Base-by-base conservation (phyloP, 1,140 invertebrate species). In the Apis dorsata region DNA sequence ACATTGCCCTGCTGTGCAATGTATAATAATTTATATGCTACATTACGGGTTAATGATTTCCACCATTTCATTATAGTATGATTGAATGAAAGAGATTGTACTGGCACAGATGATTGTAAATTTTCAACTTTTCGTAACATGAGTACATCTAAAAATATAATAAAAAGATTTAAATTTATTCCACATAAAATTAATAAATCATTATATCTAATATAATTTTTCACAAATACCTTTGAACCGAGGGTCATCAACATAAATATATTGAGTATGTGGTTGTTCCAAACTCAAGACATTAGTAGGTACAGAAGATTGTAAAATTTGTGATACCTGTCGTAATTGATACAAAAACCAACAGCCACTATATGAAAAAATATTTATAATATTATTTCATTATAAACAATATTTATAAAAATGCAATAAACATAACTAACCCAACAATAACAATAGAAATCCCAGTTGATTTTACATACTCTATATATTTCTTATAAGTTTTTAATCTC, bases 201-300 rank as follows among this genome's bases (percentile, higher is more conserved):
- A n/a, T 49, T 17, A 60, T 7, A 83, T 13, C 15, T 13, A 49
- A 84, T 15, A 75, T 4, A 44, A 44, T 44, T 44, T 44, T 44
- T 44, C 34, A 82, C 13, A 19, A 78, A 81, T 85, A 94, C 93
- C 92, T 90, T 93, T 89, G 78, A 92, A 92, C 63, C 88, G 81
- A 57, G 93, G 93, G 88, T 94, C 91, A 86, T 94, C 91, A 3
- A 94, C 88, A 81, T 94, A 94, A 90, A 94, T 94, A 82, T 94
- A 94, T 65, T 93, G 91, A 21, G 92, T 90, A 66, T 90, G 89
- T 1, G 89, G 69, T 77, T 92, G 90, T 53, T 94, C 92, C 24
- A 92, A 72, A 77, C 93, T 87, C 17, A 94, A 83, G 79, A 92
- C 89, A 85, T 93, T 91, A 49, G 87, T 90, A 2, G 91, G 79